Evolutionary conservation across 1,140 invertebrate genomes (phyloP).

Genomic region (Musca vetustissima): DNA sequence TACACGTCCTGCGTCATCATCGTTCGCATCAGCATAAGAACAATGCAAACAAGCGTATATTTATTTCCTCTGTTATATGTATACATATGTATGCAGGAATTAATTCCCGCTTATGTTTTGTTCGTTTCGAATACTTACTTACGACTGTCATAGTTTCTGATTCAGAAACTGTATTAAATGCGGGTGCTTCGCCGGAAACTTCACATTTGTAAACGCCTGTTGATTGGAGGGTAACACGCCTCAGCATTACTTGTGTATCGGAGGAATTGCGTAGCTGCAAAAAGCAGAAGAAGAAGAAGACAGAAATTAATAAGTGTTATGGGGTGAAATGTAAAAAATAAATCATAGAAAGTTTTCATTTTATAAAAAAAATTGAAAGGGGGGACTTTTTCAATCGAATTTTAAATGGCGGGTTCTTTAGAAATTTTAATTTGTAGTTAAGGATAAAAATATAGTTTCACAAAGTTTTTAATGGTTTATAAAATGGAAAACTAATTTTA

Average conservation of each 20-base stretch:
- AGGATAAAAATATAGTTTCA: no score
- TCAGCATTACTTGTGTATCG: slow-evolving; percentile 66
- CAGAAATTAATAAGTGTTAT: not conserved
- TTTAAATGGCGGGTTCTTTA: no score
- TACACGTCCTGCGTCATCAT: no score
- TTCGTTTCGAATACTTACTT: slow-evolving; percentile 60
- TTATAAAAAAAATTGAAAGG: not conserved
- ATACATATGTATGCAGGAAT: no score
- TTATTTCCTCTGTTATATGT: no score
- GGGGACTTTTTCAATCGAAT: not conserved
- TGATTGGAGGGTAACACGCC: slow-evolving; percentile 68
- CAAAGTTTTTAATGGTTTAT: no score
- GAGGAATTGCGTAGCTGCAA: slow-evolving; percentile 69
- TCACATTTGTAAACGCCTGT: slow-evolving; percentile 76
- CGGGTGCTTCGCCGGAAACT: slow-evolving; percentile 76
- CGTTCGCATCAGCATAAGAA: not conserved
- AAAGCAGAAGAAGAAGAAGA: slow-evolving; percentile 27
- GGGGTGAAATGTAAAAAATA: slow-evolving; percentile 5
- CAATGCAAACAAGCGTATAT: not conserved
- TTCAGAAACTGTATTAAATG: slow-evolving; percentile 74
- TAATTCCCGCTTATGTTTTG: not conserved
- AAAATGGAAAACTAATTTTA: no score
- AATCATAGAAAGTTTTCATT: not conserved
- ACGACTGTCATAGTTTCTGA: slow-evolving; percentile 74
- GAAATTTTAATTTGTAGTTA: no score